Evolutionary conservation across 2,888 invertebrate genomes (phyloP).

Genomic region (Leptinotarsa haldemani): DNA sequence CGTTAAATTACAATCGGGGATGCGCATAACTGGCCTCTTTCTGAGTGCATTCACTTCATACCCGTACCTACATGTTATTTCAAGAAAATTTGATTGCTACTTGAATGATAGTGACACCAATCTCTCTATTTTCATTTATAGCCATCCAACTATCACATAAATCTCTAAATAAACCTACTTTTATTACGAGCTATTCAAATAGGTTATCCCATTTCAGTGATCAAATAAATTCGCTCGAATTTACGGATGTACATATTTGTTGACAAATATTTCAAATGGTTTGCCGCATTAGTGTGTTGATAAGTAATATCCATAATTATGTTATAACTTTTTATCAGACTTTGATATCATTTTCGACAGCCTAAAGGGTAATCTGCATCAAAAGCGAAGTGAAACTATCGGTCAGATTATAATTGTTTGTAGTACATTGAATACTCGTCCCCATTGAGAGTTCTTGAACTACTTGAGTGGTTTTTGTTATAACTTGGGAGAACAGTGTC

Average conservation of each 20-base stretch:
- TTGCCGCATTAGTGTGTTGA: background rate
- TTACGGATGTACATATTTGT: conserved; percentile 28
- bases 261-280: background rate
- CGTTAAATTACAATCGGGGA: conserved; percentile 42
- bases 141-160: conserved; percentile 45
- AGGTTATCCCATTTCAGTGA: conserved; percentile 37
- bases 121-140: conserved; percentile 46
- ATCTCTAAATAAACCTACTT: conserved; percentile 46
- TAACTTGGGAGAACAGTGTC: no score
- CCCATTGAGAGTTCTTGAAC: no score
- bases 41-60: conserved; percentile 31
- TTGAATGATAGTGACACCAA: conserved; percentile 33
- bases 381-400: no score
- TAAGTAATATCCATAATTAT: background rate
- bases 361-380: no score
- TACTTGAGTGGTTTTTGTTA: no score
- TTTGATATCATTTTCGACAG: no score
- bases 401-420: no score
- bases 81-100: conserved; percentile 29
- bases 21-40: conserved; percentile 30
- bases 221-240: conserved; percentile 40
- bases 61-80: conserved; percentile 32
- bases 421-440: no score
- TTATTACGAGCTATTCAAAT: conserved; percentile 43
- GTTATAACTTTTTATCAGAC: no score